Evolutionary conservation across 2,888 invertebrate genomes (phyloP), one percentile per base, ranked within the genome.

Genomic region (Rugalucina vietnamica): DNA sequence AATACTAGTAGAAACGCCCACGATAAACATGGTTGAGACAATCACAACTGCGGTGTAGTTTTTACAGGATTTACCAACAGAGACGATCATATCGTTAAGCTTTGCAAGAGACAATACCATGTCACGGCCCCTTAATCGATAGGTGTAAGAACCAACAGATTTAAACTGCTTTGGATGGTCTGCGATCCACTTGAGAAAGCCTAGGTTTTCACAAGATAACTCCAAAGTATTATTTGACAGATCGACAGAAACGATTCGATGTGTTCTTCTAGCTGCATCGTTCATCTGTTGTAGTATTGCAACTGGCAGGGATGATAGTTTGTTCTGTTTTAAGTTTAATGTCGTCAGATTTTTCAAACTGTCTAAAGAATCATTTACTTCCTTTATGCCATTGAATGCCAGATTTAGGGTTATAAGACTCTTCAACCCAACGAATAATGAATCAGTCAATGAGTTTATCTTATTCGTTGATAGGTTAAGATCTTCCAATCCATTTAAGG

Each of bases 391-490:
- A 65, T 65, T 65, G 8, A 34, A 65, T 3, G 70, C 43, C 24
- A 86, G 24, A 70, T 81, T 79, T 3, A 86, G 34, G 21, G n/a
- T 18, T 8, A 50, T 21, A 12, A 84, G 43, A 60, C 65, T 81
- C 1, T 39, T 27, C 37, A 86, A 73, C 12, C 5, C 1, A 29
- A 14, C 1, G 34, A 72, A 72, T n/a, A 72, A 12, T n/a, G 8
- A 1, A 18, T 37, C 24, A 27, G 72, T 12, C 29, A 72, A 37
- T 12, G 27, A 69, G 0, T 75, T 49, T 3, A 86, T 54, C 5
- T 34, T 79, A 37, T 86, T 86, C 10, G 24, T 37, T 21, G 82
- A 79, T 2, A 86, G 50, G 39, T 84, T 79, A 4, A 86, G 69
- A 34, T n/a, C 54, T 43, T 74, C 70, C 43, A 79, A 39, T 37